Base-by-base conservation (phyloP, 2,888 invertebrate species). In the Globia sparganii region DNA sequence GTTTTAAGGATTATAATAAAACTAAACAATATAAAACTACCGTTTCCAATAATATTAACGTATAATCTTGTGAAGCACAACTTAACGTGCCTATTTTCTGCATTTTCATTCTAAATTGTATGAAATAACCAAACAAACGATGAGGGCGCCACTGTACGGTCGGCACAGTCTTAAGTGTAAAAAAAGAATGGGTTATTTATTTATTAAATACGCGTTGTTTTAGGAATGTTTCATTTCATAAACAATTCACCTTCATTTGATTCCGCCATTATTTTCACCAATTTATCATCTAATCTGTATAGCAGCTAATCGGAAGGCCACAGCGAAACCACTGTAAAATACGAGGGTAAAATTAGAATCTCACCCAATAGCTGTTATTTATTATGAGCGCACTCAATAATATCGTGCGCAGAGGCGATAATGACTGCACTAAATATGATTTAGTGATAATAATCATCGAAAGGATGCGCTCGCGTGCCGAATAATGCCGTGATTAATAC, bases 361-460 rank as follows among this genome's bases (percentile, higher is more conserved):
- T 90, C 87, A 85, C 85, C 87, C 78, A 89, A 89, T 89, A 86
- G 82, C 88, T 89, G 91, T 92, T 93, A 93, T 94, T 93, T 93
- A 93, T 92, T 90, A 88, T 90, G 90, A 88, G 86, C 88, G 90
- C 90, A 88, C 89, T 88, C 88, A 88, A 88, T 88, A 88, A 89
- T 88, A 88, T 87, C 88, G 88, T 87, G 90, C 86, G 80, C 84
- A 77, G 86, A 84, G 87, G 86, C 90, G 92, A 92, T 94, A 95
- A 94, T 94, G 94, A 94, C 94, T 91, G 91, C 93, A 91, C 92
- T 94, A 93, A 94, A 94, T 93, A 92, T 94, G 94, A 94, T 94
- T 94, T 93, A 94, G 92, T 90, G 90, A 89, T 90, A 91, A 91
- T 91, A 92, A 93, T 94, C 92, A 91, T 80, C 68, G 86, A 88